A percentile compares a stretch with the other conserved stretches of the same genome.
Conservation (phyloP, 1,140 invertebrate genomes). For the Forficula auricularia region DNA sequence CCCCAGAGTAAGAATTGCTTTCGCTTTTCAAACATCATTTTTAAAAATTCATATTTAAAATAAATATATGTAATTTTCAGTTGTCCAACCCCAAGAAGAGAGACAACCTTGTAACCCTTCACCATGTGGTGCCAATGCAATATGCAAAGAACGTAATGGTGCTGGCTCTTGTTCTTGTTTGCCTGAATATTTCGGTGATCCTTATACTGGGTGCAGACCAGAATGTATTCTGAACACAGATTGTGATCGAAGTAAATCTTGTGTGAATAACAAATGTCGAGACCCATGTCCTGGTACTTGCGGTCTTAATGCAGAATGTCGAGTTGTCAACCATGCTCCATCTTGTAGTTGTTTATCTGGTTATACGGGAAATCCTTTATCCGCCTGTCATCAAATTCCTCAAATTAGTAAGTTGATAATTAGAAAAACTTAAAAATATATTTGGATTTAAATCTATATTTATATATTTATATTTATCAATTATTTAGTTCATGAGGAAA, state of each 20-base stretch:
- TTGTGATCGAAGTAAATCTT: constrained; percentile 50
- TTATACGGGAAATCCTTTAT: constrained; percentile 51
- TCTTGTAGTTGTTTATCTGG: constrained; percentile 48
- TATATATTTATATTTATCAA: neutral
- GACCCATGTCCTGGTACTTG: constrained; percentile 54
- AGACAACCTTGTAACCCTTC: constrained; percentile 51
- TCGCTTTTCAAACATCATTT: no score
- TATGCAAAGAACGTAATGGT: constrained; percentile 45
- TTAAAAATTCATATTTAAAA: no score
- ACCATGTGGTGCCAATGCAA: constrained; percentile 55
- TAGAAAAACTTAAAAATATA: constrained; percentile 5
- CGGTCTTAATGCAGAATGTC: constrained; percentile 50
- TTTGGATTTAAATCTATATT: constrained; percentile 24
- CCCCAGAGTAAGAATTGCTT: constrained; percentile 18
- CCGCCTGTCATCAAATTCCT: constrained; percentile 28
- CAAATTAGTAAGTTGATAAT: constrained; percentile 17
- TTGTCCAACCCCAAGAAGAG: constrained; percentile 17
- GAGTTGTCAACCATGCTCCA: constrained; percentile 54
- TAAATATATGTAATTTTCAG: constrained; percentile 16
- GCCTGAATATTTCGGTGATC: constrained; percentile 64
- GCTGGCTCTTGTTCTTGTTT: constrained; percentile 59
- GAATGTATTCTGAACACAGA: constrained; percentile 55
- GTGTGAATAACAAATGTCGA: constrained; percentile 46
- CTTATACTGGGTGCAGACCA: constrained; percentile 38
- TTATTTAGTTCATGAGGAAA: constrained; percentile 4